Evolutionary conservation across 2,113 vertebrate genomes (phyloP).

Genomic region (Thymallus thymallus): DNA sequence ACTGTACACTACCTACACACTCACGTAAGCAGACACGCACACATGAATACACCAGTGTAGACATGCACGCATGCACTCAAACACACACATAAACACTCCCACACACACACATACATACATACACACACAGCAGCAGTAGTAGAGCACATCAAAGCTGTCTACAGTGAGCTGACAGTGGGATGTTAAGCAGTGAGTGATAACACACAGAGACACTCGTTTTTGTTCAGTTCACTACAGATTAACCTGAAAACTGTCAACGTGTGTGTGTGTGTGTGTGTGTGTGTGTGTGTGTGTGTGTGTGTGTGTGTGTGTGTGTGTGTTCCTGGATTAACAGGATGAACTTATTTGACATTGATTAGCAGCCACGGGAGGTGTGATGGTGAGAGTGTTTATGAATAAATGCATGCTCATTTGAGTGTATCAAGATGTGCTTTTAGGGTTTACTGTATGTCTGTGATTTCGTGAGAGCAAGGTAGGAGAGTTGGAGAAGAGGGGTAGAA

Average conservation of each 20-base stretch:
- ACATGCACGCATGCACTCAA: neutral
- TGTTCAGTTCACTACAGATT: conserved; percentile 69
- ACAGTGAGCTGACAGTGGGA: conserved; percentile 51
- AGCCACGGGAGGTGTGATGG: too few relatives aligned
- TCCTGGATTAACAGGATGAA: conserved; percentile 12
- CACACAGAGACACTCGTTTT: conserved; percentile 64
- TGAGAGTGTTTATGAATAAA: too few relatives aligned
- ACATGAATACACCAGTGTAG: neutral
- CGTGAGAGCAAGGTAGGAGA: neutral
- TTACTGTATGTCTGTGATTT: neutral
- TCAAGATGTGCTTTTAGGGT: neutral
- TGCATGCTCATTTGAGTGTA: neutral
- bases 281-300: conserved; percentile 53
- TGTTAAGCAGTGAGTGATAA: conserved; percentile 56
- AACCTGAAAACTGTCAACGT: conserved; percentile 69
- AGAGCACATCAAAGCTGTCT: conserved; percentile 37
- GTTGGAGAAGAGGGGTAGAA: neutral
- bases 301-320: conserved; percentile 33
- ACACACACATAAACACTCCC: conserved; percentile 8
- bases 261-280: conserved; percentile 47
- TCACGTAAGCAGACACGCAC: conserved; percentile 8
- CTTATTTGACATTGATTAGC: too few relatives aligned
- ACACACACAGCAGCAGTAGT: neutral
- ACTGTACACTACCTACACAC: conserved; percentile 9
- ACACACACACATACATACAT: conserved; percentile 1